Base-by-base conservation (phyloP, 2,113 vertebrate genomes). In the Cervus canadensis region DNA sequence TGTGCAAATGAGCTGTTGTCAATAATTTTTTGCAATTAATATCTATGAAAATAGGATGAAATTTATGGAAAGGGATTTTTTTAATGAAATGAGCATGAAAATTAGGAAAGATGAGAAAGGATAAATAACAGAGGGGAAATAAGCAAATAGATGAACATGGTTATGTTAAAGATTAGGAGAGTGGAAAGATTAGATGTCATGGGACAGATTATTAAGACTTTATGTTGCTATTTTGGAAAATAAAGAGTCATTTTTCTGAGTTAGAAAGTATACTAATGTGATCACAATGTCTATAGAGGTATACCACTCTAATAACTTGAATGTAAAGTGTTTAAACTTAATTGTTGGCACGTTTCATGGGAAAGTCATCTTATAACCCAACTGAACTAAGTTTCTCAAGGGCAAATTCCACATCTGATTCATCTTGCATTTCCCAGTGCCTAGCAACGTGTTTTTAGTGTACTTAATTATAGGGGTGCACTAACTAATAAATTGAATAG, bases 151-250 rank as follows among this genome's bases (percentile, higher is more conserved):
- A 87, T 43, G 28, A 76, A 52, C 13, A 71, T 19, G 16, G 14
- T 15, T 87, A 92, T 83, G 43, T 50, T 76, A 85, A 92, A 94
- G 43, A 94, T 92, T 50, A 96, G 59, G 48, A 88, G 25, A 85
- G 7, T 62, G 2, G 13, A 92, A 89, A 67, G 62, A 74, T 59
- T 28, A 93, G 25, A 62, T 59, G 50, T 91, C 26, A 86, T n/a
- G 4, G 23, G 52, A 74, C 10, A 89, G 48, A 85, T 79, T 86
- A 87, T 74, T n/a, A 89, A 85, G 15, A 43, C 87, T 45, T 97
- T 78, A 92, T 8, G 43, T 89, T 81, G 81, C 15, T 89, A 28
- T 94, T 85, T 87, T 83, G 85, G 85, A 92, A 97, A 96, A 36
- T 36, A 36, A 36, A 36, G 2, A 36, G 36, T 36, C 2, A 64